phyloP scores from a whole-genome alignment of 2,797 vertebrate species.

The Taenioides sp. region DNA sequence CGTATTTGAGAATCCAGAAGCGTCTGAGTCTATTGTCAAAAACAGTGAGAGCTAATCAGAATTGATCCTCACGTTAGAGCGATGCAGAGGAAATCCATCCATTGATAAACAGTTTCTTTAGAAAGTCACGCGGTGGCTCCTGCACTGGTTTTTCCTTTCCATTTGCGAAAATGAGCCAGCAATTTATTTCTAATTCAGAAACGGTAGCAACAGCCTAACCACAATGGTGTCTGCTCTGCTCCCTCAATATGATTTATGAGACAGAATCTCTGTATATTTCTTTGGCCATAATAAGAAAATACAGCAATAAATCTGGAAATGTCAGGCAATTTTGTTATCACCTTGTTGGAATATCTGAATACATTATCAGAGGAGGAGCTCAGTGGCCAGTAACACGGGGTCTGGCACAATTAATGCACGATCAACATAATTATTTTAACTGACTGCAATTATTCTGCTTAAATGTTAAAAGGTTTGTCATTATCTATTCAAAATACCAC shows the following conservation, averaged over 20 bases:
- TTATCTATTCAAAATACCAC: not conserved
- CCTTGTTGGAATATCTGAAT: constrained; percentile 81
- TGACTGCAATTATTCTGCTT: not conserved
- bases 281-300: constrained; percentile 82
- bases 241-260: constrained; percentile 81
- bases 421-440: constrained; percentile 1
- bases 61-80: constrained; percentile 74
- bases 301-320: constrained; percentile 85
- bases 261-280: constrained; percentile 80
- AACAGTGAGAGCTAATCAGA: constrained; percentile 71
- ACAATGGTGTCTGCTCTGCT: constrained; percentile 71
- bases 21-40: constrained; percentile 71
- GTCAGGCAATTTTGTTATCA: constrained; percentile 84
- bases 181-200: constrained; percentile 82
- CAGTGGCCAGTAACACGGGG: not conserved
- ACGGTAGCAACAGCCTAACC: constrained; percentile 69
- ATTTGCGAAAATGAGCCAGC: constrained; percentile 79
- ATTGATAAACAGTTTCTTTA: constrained; percentile 75
- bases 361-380: constrained; percentile 58
- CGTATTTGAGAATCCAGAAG: constrained; percentile 60
- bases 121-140: constrained; percentile 64
- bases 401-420: constrained; percentile 1
- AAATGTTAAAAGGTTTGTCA: constrained; percentile 4
- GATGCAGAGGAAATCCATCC: constrained; percentile 75
- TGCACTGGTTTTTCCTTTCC: constrained; percentile 72